phyloP scores from a whole-genome alignment of 2,888 invertebrate genomes.

The Julus scanicus region DNA sequence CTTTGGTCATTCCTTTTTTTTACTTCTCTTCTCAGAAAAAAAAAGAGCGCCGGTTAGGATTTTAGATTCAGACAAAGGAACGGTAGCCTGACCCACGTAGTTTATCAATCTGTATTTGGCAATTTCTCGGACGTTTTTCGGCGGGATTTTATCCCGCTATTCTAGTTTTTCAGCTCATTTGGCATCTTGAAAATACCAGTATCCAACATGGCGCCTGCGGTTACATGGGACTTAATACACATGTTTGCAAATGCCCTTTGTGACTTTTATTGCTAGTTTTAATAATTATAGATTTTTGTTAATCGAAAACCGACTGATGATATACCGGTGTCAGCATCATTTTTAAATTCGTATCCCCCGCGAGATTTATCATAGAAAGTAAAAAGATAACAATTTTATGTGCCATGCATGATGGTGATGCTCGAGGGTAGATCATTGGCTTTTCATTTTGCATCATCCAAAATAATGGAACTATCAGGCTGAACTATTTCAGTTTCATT shows the following conservation, averaged over 20 bases:
- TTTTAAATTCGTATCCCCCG: neutral
- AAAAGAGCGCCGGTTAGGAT: neutral
- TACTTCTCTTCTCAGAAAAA: neutral
- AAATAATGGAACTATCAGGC: neutral
- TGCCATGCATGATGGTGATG: too few relatives aligned
- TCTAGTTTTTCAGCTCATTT: constrained; percentile 23
- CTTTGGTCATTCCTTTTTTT: constrained; percentile 22
- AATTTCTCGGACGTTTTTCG: neutral
- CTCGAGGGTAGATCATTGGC: too few relatives aligned
- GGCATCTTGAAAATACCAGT: neutral
- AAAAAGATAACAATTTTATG: neutral
- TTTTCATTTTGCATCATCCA: neutral
- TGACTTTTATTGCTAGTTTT: neutral
- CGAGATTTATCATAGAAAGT: neutral
- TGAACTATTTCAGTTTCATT: neutral
- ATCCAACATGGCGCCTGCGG: constrained; percentile 25
- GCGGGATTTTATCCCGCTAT: neutral
- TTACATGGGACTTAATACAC: neutral
- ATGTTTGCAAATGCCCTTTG: constrained; percentile 14
- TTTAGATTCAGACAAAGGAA: neutral
- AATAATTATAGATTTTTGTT: neutral
- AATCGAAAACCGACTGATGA: neutral
- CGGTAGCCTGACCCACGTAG: neutral
- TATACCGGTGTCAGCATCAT: neutral
- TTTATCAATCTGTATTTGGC: too few relatives aligned